These are phyloP conservation scores for Melitaea athalia DNA, from an alignment of 2,888 invertebrate species.

Conservation along the genomic window DNA sequence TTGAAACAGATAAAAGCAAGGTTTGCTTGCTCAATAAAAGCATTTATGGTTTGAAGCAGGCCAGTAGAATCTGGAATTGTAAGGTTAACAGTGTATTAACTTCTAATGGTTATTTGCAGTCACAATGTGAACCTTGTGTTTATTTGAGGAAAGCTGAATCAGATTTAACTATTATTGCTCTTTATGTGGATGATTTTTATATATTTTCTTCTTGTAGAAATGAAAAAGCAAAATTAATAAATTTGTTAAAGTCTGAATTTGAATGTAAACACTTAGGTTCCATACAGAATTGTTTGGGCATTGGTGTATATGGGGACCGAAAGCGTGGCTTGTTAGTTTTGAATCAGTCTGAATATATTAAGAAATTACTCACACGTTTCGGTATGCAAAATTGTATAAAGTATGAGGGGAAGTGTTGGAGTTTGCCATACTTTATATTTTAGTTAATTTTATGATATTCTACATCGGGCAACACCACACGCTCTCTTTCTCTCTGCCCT, in stretches of 20 bases:
- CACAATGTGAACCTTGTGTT: constrained; percentile 5
- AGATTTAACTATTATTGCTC: not conserved
- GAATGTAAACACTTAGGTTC: constrained; percentile 1
- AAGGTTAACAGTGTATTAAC: not conserved
- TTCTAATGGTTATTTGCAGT: not conserved
- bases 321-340: not conserved
- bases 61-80: not conserved
- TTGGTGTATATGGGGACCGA: not conserved
- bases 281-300: constrained; percentile 8
- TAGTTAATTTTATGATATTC: too few species aligned
- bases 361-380: not conserved
- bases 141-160: not conserved
- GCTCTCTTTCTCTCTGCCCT: too few species aligned
- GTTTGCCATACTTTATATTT: too few species aligned
- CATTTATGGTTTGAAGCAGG: constrained; percentile 8
- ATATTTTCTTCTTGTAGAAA: not conserved
- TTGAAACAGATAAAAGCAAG: constrained; percentile 10
- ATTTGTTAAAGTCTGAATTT: constrained; percentile 1
- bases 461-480: too few species aligned
- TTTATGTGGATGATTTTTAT: constrained; percentile 6
- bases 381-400: not conserved
- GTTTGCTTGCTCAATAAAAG: constrained; percentile 10
- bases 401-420: not conserved
- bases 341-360: constrained; percentile 4
- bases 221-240: not conserved